Percentiles rank a stretch among this genome's conserved stretches.
Conservation (phyloP, 1,140 invertebrate genomes). For the Caenorhabditis tropicalis region DNA sequence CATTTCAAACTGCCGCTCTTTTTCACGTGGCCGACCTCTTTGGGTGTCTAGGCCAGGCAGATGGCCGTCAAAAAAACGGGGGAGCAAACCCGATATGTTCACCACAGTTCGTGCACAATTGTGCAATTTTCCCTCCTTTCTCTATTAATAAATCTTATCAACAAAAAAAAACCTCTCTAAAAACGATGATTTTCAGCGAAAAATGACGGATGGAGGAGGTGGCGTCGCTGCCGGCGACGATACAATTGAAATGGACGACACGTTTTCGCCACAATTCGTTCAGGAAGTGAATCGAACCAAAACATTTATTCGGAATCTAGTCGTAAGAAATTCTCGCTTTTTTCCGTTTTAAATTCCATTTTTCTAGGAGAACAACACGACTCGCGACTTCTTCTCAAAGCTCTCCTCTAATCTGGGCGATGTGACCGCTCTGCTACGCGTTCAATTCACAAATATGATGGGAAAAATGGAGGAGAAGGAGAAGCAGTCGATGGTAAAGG, state of each 20-base stretch:
- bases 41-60: no score
- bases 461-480: constrained; percentile 25
- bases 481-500: background rate
- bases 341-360: background rate
- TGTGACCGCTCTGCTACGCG: background rate
- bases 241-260: background rate
- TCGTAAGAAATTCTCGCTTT: background rate
- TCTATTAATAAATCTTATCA: no score
- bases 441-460: constrained; percentile 2
- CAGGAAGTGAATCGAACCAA: background rate
- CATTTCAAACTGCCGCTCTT: no score
- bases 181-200: background rate
- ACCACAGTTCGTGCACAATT: no score
- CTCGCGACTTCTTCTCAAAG: background rate
- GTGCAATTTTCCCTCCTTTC: no score
- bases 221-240: background rate
- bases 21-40: no score
- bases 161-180: no score
- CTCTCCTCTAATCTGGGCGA: background rate
- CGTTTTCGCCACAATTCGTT: background rate
- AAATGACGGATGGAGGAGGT: background rate
- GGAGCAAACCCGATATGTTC: no score
- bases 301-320: background rate
- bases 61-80: no score
- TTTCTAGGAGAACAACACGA: background rate